phyloP scores from a whole-genome alignment of 2,888 invertebrate species.

The Tuta absoluta region DNA sequence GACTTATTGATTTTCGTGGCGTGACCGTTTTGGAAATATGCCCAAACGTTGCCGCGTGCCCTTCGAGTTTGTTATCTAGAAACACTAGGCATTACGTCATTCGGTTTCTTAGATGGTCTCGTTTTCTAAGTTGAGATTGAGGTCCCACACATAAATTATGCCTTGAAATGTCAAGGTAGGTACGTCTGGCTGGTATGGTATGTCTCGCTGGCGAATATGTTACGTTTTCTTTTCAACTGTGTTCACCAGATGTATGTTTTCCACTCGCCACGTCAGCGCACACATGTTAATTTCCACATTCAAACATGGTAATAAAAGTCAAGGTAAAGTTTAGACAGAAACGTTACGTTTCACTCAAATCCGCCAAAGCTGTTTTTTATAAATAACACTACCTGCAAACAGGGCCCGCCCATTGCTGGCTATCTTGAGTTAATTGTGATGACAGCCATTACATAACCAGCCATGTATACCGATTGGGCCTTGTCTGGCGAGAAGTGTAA shows the following conservation, averaged over 20 bases:
- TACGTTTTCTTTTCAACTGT: conserved; percentile 14
- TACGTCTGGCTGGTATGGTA: neutral
- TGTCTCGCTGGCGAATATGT: neutral
- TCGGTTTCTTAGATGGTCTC: conserved; percentile 1
- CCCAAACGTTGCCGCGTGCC: conserved; percentile 20
- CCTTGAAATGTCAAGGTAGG: conserved; percentile 16
- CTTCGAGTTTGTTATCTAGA: conserved; percentile 22
- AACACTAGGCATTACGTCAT: conserved; percentile 5
- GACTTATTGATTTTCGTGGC: conserved; percentile 24
- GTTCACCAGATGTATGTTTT: conserved; percentile 42
- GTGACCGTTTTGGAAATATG: conserved; percentile 26
- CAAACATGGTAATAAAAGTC: conserved; percentile 50
- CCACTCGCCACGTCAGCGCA: conserved; percentile 32
- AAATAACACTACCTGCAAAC: too few species aligned
- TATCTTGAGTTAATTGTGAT: too few species aligned
- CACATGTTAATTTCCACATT: conserved; percentile 63
- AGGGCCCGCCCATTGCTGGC: too few species aligned
- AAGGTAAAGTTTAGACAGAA: conserved; percentile 48
- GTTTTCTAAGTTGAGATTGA: conserved; percentile 9
- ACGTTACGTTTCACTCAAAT: conserved; percentile 36
- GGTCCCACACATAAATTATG: neutral
- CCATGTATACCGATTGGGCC: too few species aligned
- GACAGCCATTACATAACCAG: too few species aligned
- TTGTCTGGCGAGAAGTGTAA: too few species aligned
- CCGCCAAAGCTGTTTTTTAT: too few species aligned